These are phyloP conservation scores for Chanos chanos DNA, from an alignment of 2,797 vertebrate genomes.

Conservation along the genomic window DNA sequence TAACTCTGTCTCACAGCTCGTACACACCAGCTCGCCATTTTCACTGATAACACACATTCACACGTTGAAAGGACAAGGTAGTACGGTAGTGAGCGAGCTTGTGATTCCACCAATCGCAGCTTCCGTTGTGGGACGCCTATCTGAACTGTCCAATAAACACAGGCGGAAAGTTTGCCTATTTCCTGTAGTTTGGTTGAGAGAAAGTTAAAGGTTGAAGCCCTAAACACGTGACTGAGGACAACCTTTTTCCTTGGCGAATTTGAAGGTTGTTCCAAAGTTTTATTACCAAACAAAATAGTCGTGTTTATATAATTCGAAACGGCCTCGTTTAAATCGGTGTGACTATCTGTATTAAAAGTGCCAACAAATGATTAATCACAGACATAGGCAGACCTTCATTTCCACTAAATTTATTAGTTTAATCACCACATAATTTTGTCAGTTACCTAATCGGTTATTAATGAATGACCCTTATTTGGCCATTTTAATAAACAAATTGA, in stretches of 20 bases:
- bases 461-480: too few species aligned
- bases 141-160: slow-evolving; percentile 47
- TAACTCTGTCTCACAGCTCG: slow-evolving; percentile 62
- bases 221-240: slow-evolving; percentile 60
- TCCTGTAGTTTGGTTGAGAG: slow-evolving; percentile 56
- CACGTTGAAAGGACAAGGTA: slow-evolving; percentile 11
- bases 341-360: too few species aligned
- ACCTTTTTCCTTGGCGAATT: not conserved
- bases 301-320: not conserved
- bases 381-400: too few species aligned
- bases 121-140: not conserved
- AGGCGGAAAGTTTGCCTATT: not conserved
- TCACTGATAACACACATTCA: slow-evolving; percentile 50
- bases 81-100: not conserved
- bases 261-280: slow-evolving; percentile 17
- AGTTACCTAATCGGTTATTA: too few species aligned
- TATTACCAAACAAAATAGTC: not conserved
- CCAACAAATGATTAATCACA: too few species aligned
- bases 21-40: slow-evolving; percentile 71
- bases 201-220: slow-evolving; percentile 56
- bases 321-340: too few species aligned
- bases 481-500: too few species aligned
- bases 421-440: too few species aligned
- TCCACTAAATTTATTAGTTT: too few species aligned
- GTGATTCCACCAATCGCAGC: slow-evolving; percentile 53